A percentile compares a stretch with the other conserved stretches of the same genome.
Evolutionary conservation across 2,888 invertebrate species (phyloP).

Genomic region (Melieria crassipennis): DNA sequence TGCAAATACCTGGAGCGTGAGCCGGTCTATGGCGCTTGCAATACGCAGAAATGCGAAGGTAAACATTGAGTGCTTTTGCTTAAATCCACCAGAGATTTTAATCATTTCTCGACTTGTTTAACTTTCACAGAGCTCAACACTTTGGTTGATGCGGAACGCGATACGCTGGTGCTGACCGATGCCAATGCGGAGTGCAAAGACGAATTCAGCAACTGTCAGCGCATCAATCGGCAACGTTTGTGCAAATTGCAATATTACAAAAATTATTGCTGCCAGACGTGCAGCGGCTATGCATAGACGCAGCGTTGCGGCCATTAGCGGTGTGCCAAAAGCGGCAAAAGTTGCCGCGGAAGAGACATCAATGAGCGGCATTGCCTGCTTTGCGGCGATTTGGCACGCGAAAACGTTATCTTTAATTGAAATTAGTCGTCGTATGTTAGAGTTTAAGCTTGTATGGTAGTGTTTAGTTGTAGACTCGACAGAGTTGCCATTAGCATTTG

Average conservation of each 20-base stretch:
- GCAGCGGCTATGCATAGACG: slow-evolving; percentile 54
- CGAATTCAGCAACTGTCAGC: slow-evolving; percentile 77
- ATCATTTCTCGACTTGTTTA: neutral
- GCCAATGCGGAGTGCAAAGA: slow-evolving; percentile 71
- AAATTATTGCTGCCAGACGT: slow-evolving; percentile 81
- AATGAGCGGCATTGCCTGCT: too few relatives aligned
- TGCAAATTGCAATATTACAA: slow-evolving; percentile 87
- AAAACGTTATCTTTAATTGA: too few relatives aligned
- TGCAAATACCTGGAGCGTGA: slow-evolving; percentile 66
- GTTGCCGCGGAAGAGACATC: too few relatives aligned
- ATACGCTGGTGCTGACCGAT: slow-evolving; percentile 14
- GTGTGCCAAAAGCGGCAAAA: too few relatives aligned
- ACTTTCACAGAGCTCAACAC: slow-evolving; percentile 32
- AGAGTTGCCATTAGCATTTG: too few relatives aligned
- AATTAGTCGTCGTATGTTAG: too few relatives aligned
- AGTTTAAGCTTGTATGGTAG: too few relatives aligned
- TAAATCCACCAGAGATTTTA: too few relatives aligned
- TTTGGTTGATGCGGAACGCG: slow-evolving; percentile 26
- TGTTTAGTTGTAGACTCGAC: too few relatives aligned
- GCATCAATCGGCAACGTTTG: slow-evolving; percentile 84
- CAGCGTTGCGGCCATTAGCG: neutral
- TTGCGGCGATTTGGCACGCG: too few relatives aligned
- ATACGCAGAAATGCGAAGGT: slow-evolving; percentile 66
- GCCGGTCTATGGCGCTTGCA: slow-evolving; percentile 67
- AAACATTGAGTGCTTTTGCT: neutral